Conservation (phyloP, 2,888 invertebrate species). For the Kryphioiulus occultus region DNA sequence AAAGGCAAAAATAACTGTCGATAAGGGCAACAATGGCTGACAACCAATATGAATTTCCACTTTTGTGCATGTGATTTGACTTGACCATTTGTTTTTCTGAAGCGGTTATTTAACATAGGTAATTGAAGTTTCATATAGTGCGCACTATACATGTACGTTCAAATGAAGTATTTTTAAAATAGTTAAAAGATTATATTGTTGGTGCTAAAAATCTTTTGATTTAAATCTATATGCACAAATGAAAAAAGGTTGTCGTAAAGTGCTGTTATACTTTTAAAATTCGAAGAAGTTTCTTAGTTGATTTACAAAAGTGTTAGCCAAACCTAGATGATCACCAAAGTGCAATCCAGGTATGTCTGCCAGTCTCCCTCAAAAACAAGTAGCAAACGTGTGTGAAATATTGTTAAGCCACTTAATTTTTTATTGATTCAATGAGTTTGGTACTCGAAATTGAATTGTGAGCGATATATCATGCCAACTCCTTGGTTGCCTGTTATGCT, state of each 20-base stretch:
- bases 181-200: too few species aligned
- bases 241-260: too few species aligned
- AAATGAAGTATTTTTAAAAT: too few species aligned
- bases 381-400: not conserved
- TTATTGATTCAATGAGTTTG: not conserved
- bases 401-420: not conserved
- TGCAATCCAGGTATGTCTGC: not conserved
- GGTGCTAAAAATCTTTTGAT: too few species aligned
- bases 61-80: not conserved
- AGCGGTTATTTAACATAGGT: too few species aligned
- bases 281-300: too few species aligned
- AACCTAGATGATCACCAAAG: not conserved
- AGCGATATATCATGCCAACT: not conserved
- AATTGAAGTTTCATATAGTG: too few species aligned
- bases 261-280: too few species aligned
- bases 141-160: too few species aligned
- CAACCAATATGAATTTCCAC: not conserved
- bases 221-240: too few species aligned
- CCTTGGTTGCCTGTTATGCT: not conserved
- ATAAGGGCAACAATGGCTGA: not conserved
- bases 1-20: not conserved
- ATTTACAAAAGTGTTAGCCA: not conserved
- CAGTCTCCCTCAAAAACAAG: not conserved
- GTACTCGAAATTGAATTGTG: not conserved
- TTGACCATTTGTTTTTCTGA: not conserved